A percentile compares a stretch with the other conserved stretches of the same genome.
phyloP scores from a whole-genome alignment of 1,140 invertebrate genomes.

The honey bee (Apis mellifera) region Amel_HAv3.1 CM009937.2:7917001-7917500 shows the following conservation, averaged over 20 bases:
- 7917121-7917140: neutral
- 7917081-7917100: neutral
- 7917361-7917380: neutral
- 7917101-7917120: neutral
- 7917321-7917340: neutral
- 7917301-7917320: no score
- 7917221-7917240: neutral
- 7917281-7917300: neutral
- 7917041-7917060: neutral
- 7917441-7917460: conserved; percentile 22
- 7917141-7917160: conserved; percentile 3
- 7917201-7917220: neutral
- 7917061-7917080: conserved; percentile 4
- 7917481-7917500: conserved; percentile 24
- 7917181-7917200: neutral
- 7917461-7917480: neutral
- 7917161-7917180: neutral
- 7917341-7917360: neutral
- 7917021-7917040: neutral
- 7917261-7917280: neutral
- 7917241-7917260: neutral
- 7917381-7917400: conserved; percentile 7
- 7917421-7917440: conserved; percentile 6
- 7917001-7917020: neutral
- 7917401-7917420: conserved; percentile 1